These are phyloP conservation scores for Leptinotarsa peninsularis DNA, from an alignment of 2,888 invertebrate species.

Conservation along the genomic window DNA sequence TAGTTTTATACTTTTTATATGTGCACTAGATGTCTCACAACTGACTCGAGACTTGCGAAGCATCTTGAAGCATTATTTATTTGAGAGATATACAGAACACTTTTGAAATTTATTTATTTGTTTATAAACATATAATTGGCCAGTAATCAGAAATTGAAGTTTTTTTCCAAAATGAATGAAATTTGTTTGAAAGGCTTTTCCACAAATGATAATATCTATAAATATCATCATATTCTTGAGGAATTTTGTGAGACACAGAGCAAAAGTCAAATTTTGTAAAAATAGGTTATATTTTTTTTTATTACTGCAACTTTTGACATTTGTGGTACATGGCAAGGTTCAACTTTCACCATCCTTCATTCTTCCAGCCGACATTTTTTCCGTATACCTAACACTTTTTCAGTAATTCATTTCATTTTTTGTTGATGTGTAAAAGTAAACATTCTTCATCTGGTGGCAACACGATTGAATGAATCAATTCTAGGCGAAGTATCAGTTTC, in stretches of 20 bases:
- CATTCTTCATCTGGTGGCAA: no score
- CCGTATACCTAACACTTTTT: no score
- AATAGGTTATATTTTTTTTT: neutral
- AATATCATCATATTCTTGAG: neutral
- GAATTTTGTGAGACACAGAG: conserved; percentile 1
- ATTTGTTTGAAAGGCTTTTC: neutral
- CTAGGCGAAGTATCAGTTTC: no score
- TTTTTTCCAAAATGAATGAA: neutral
- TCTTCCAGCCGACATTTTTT: neutral
- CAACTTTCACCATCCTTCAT: neutral
- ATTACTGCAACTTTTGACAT: neutral
- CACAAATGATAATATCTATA: neutral
- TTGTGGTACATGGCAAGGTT: neutral
- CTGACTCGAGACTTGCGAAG: neutral
- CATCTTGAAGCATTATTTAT: neutral
- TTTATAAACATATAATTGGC: no score
- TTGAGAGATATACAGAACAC: neutral
- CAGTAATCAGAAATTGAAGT: no score
- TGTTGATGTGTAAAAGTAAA: no score
- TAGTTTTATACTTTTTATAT: conserved; percentile 4
- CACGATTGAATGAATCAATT: no score
- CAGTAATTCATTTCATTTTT: no score
- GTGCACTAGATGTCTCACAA: neutral
- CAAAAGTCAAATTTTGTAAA: neutral
- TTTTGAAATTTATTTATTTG: no score